A percentile compares a stretch with the other conserved stretches of the same genome.
phyloP scores from a whole-genome alignment of 2,113 vertebrate genomes.

The Notarius lentiginosus region DNA sequence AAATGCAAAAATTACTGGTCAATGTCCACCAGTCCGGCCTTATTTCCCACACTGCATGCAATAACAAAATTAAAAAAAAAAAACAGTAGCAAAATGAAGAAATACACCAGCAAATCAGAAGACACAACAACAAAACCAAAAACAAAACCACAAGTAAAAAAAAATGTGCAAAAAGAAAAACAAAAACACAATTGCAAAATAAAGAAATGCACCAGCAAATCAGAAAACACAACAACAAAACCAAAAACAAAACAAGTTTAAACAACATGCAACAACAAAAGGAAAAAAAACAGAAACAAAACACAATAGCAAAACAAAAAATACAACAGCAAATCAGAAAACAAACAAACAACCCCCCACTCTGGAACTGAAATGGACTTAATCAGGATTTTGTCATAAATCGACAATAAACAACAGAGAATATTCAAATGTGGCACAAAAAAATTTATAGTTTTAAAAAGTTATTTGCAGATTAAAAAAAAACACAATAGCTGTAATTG shows the following conservation, averaged over 20 bases:
- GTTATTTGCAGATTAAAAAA: not conserved
- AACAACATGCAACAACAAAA: not conserved
- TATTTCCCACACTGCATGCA: too few species aligned
- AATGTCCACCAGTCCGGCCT: too few species aligned
- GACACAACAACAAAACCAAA: not conserved
- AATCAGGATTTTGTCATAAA: not conserved
- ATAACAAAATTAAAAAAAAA: too few species aligned
- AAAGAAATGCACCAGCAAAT: not conserved
- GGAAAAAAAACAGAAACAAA: not conserved
- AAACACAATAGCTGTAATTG: not conserved
- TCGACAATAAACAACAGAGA: not conserved
- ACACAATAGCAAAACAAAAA: not conserved
- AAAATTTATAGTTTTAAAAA: not conserved
- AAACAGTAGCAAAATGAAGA: too few species aligned
- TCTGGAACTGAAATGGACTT: too few species aligned
- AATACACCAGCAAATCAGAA: too few species aligned
- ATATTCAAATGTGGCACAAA: not conserved
- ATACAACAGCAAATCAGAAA: not conserved
- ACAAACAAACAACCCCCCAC: too few species aligned
- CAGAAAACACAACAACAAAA: not conserved
- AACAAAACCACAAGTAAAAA: not conserved
- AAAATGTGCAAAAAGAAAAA: not conserved
- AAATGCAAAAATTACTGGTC: too few species aligned
- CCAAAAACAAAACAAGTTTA: not conserved
- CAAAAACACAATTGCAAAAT: not conserved